Base-by-base conservation (phyloP, 2,888 invertebrate genomes). In the Exocentrus adspersus region DNA sequence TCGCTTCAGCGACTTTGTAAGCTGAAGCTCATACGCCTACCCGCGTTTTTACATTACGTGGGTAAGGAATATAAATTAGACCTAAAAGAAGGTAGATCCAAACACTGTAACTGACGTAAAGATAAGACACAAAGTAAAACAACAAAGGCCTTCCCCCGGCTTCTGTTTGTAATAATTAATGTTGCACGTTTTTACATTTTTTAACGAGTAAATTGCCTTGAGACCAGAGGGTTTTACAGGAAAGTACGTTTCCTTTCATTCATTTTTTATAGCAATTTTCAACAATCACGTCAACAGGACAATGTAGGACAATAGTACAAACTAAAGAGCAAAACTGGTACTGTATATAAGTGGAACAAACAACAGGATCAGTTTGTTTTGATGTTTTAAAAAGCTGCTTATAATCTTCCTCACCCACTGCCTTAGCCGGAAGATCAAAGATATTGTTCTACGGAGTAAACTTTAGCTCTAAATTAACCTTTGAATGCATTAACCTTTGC, bases 351-450 rank as follows among this genome's bases (percentile, higher is more conserved):
- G 17, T 16, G 21, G 19, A 37, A 37, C 21, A 52, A 37, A 52
- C 19, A 32, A 41, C 32, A 14, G 2, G 20, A 37, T 41, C 37
- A 20, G 42, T 56, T n/a, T 10, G 17, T 56, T 56, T 56, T 41
- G 43, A 42, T 43, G 37, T 43, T 43, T 56, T 43, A 56, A 56
- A 56, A 56, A 56, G 56, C 56, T 56, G 43, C 42, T 56, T 56
- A 43, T 24, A 56, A 56, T 56, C 56, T 56, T 56, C 56, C 42
- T 56, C 56, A 56, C 56, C 56, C 43, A 10, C 53, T 10, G 41
- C 37, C 20, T 21, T 14, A 20, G 17, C 10, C n/a, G n/a, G 14
- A 52, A 52, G 30, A 52, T 52, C 52, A 52, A 52, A 52, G 52
- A 37, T 37, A 16, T 37, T 52, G 37, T 52, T 30, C 17, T 32